Base-by-base conservation (phyloP, 2,888 invertebrate genomes). In the Rhaphigaster nebulosa region DNA sequence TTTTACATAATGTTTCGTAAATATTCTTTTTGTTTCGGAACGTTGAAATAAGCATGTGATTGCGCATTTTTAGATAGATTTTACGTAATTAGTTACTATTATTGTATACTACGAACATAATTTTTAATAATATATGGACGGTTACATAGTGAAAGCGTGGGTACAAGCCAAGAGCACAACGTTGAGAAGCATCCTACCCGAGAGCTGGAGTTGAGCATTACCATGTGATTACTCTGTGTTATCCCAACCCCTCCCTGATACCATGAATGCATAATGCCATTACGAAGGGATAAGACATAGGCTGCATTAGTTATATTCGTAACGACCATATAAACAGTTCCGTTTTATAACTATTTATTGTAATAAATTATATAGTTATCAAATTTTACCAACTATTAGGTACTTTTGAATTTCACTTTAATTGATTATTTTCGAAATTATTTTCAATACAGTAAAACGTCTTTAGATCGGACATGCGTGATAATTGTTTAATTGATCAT, bases 151-250 rank as follows among this genome's bases (percentile, higher is more conserved):
- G 70, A 76, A 76, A 76, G 70, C 70, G 34, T 76, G 70, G 70
- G 34, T 76, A 65, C n/a, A 10, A n/a, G n/a, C n/a, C n/a, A n/a
- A 8, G 10, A 34, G 29, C 38, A n/a, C 8, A 34, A 10, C 6
- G 38, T 76, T 76, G 70, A 76, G 70, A 76, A 76, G 70, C 70
- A 8, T 23, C 70, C 10, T 18, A 8, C 20, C 34, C 20, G 34
- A 23, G 38, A 1, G 70, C 20, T 15, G 6, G 34, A 20, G 34
- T 76, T 6, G 20, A 34, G 34, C 23, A 76, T 76, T 34, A 76
- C 70, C 70, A 76, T 76, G 70, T 38, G 70, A 76, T 76, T 76
- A 76, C 70, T 38, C 70, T 38, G 70, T 70, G 70, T 76, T 76
- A 76, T 76, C 34, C 70, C 38, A 38, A 38, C 70, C 70, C 70